Evolutionary conservation across 92 coral and sea anemone genomes (phyloP).

Genomic region (Hydrozoanthus gracilis): DNA sequence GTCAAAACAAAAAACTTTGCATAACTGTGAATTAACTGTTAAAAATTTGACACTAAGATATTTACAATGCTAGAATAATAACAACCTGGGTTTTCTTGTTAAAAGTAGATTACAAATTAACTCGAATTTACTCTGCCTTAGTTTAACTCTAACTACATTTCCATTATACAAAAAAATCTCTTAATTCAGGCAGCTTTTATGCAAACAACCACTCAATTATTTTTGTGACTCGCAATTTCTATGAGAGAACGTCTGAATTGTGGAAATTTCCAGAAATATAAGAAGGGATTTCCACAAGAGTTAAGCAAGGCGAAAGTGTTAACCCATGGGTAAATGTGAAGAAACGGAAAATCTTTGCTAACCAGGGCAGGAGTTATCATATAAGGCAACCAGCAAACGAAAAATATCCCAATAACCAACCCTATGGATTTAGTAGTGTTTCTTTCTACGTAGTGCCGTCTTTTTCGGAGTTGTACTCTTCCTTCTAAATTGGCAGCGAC

Average conservation of each 20-base stretch:
- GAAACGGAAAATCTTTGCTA: neutral
- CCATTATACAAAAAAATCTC: too few relatives aligned
- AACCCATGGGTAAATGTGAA: constrained; percentile 2
- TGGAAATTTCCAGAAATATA: constrained; percentile 26
- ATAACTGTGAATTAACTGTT: too few relatives aligned
- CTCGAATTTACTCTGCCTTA: too few relatives aligned
- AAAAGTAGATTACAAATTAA: too few relatives aligned
- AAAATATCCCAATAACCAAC: neutral
- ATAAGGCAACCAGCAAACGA: constrained; percentile 2
- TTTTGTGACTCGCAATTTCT: neutral
- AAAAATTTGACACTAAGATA: too few relatives aligned
- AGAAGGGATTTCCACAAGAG: constrained; percentile 12
- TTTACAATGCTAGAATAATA: too few relatives aligned
- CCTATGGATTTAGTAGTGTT: constrained; percentile 10
- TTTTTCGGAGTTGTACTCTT: neutral
- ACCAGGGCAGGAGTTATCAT: constrained; percentile 8
- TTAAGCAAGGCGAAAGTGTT: constrained; percentile 17
- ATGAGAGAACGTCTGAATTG: neutral
- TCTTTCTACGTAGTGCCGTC: neutral
- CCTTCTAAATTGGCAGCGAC: neutral
- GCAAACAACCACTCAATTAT: too few relatives aligned
- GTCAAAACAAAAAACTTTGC: too few relatives aligned
- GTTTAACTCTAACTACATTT: too few relatives aligned
- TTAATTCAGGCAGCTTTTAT: too few relatives aligned
- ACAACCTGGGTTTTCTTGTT: too few relatives aligned